phyloP scores from a whole-genome alignment of 2,888 invertebrate genomes.

The Agrotis exclamationis region DNA sequence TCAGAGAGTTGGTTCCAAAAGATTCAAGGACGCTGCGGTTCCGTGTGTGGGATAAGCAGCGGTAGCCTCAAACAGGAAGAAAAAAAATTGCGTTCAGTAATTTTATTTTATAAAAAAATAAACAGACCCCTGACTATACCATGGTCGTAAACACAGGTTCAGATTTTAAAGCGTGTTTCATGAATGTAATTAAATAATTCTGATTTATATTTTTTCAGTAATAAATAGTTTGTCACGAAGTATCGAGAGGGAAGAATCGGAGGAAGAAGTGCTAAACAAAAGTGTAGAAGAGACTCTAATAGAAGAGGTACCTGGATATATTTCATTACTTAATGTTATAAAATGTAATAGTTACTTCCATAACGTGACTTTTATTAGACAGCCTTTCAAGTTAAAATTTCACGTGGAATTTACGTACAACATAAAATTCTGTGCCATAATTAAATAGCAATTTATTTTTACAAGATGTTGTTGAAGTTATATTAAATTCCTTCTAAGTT shows the following conservation, averaged over 20 bases:
- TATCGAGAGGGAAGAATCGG: constrained; percentile 35
- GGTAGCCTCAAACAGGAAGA: too few species aligned
- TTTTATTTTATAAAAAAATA: too few species aligned
- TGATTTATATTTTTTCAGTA: constrained; percentile 63
- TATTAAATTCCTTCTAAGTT: constrained; percentile 75
- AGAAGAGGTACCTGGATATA: constrained; percentile 68
- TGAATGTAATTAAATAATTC: background rate
- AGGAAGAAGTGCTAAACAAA: constrained; percentile 54
- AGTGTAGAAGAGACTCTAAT: constrained; percentile 67
- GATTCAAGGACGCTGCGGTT: too few species aligned
- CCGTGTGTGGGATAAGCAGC: too few species aligned
- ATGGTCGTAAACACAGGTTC: too few species aligned
- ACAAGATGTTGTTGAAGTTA: constrained; percentile 66
- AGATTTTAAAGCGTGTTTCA: background rate
- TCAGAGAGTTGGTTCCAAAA: too few species aligned
- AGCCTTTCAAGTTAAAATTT: constrained; percentile 3
- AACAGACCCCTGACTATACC: too few species aligned
- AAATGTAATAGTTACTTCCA: background rate
- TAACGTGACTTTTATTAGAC: constrained; percentile 21
- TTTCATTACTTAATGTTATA: constrained; percentile 1
- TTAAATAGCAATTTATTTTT: constrained; percentile 51
- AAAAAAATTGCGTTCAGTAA: too few species aligned
- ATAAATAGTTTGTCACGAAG: constrained; percentile 63
- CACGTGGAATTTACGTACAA: background rate
- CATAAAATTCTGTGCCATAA: constrained; percentile 24